phyloP scores from a whole-genome alignment of 2,797 vertebrate genomes.

The Hydrocynus forskahlii region DNA sequence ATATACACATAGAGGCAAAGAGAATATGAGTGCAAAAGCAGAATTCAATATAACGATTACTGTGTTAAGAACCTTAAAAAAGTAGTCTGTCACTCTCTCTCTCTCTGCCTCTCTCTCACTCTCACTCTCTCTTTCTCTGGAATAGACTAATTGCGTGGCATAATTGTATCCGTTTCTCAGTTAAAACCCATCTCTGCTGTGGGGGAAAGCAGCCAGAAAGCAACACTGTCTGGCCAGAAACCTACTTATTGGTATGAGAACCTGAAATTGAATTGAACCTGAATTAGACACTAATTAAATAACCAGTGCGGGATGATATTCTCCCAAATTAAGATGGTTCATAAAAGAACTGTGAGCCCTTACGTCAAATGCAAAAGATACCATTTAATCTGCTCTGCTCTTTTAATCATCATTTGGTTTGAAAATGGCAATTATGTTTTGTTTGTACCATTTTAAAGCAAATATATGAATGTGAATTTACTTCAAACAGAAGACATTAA shows the following conservation, averaged over 20 bases:
- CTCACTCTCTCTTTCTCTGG: slow-evolving; percentile 24
- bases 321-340: neutral
- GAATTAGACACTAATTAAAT: neutral
- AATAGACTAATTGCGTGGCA: slow-evolving; percentile 19
- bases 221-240: neutral
- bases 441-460: too few relatives aligned
- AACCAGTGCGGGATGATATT: neutral
- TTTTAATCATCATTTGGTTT: too few relatives aligned
- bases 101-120: slow-evolving; percentile 14
- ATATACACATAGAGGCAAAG: neutral
- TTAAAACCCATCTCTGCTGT: slow-evolving; percentile 9
- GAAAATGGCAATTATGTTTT: too few relatives aligned
- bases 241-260: slow-evolving; percentile 5
- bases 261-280: slow-evolving; percentile 26
- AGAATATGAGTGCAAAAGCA: too few relatives aligned
- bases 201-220: neutral
- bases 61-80: too few relatives aligned
- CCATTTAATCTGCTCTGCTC: too few relatives aligned
- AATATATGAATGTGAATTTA: too few relatives aligned
- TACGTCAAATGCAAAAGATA: too few relatives aligned
- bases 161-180: slow-evolving; percentile 2
- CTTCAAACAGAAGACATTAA: too few relatives aligned
- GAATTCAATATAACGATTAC: too few relatives aligned
- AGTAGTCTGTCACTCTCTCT: slow-evolving; percentile 9
- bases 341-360: neutral